These are phyloP conservation scores for Circaetus cinerascens DNA, from an alignment of 2,113 vertebrate species.

Conservation along the genomic window DNA sequence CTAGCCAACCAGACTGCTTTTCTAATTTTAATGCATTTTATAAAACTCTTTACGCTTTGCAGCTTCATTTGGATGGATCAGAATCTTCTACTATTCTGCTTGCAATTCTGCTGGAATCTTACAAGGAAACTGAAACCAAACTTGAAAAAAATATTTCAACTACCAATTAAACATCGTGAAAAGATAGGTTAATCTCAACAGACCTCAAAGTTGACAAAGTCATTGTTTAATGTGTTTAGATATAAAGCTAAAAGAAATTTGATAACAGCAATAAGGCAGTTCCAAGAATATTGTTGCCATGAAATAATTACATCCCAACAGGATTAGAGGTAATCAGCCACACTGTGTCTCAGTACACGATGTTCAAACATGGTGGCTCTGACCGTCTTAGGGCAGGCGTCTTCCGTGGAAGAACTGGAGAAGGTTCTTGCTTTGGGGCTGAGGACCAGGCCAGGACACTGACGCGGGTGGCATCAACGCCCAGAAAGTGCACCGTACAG, in stretches of 20 bases:
- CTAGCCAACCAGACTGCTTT: neutral
- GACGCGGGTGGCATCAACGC: too few species aligned
- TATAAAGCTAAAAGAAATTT: slow-evolving; percentile 63
- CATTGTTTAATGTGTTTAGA: slow-evolving; percentile 66
- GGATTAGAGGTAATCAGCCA: slow-evolving; percentile 66
- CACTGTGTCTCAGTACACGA: slow-evolving; percentile 18
- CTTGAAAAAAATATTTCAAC: slow-evolving; percentile 40
- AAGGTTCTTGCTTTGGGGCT: too few species aligned
- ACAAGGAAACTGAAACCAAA: slow-evolving; percentile 32
- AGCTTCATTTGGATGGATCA: neutral
- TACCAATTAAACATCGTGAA: slow-evolving; percentile 58
- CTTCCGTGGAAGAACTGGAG: too few species aligned
- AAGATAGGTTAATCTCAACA: slow-evolving; percentile 56
- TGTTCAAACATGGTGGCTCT: too few species aligned
- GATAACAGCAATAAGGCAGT: slow-evolving; percentile 52
- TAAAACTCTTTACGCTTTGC: neutral
- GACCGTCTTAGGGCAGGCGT: too few species aligned
- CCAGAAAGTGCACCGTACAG: too few species aligned
- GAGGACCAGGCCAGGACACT: too few species aligned
- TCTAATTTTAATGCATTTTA: neutral
- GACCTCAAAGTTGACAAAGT: slow-evolving; percentile 66
- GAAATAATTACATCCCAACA: slow-evolving; percentile 73
- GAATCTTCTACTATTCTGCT: slow-evolving; percentile 10
- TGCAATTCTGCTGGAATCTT: slow-evolving; percentile 23
- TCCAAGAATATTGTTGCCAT: slow-evolving; percentile 42